A percentile compares a stretch with the other conserved stretches of the same genome.
phyloP scores from a whole-genome alignment of 2,888 invertebrate species.

The Oscheius sp. region DNA sequence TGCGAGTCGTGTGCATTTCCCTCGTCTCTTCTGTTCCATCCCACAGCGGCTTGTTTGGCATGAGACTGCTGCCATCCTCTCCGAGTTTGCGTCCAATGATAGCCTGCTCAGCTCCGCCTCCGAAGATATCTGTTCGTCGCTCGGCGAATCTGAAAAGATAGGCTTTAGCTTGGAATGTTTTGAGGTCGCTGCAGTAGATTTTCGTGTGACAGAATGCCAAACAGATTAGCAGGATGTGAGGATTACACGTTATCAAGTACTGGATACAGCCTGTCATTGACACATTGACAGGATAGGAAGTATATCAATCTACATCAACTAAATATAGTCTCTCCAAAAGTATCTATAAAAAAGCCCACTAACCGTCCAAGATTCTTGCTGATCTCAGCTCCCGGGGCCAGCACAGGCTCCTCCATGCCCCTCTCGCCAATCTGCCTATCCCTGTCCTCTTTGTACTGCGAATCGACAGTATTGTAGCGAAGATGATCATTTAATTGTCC shows the following conservation, averaged over 20 bases:
- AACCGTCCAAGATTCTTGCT: slow-evolving; percentile 83
- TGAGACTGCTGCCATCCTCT: slow-evolving; percentile 53
- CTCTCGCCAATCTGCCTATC: slow-evolving; percentile 81
- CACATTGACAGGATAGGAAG: no score
- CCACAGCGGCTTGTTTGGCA: slow-evolving; percentile 81
- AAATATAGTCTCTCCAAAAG: no score
- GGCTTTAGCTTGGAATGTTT: background rate
- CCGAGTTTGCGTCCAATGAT: slow-evolving; percentile 95
- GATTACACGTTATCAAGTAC: no score
- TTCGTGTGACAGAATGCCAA: background rate
- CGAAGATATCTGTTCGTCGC: slow-evolving; percentile 99
- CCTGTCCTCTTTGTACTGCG: slow-evolving; percentile 86
- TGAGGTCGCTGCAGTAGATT: no score
- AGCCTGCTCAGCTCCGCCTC: slow-evolving; percentile 89
- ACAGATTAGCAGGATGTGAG: no score
- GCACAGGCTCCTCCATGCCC: slow-evolving; percentile 83
- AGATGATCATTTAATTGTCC: slow-evolving; percentile 98
- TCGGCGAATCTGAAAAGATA: slow-evolving; percentile 83
- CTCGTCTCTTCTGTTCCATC: slow-evolving; percentile 97
- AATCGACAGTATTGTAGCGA: slow-evolving; percentile 78
- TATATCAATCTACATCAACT: no score
- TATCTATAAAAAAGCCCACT: background rate
- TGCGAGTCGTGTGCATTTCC: slow-evolving; percentile 77
- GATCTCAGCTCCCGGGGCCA: slow-evolving; percentile 86
- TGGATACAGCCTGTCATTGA: no score